A percentile compares a stretch with the other conserved stretches of the same genome.
phyloP scores from a whole-genome alignment of 2,888 invertebrate genomes.

The Limnephilus marmoratus region DNA sequence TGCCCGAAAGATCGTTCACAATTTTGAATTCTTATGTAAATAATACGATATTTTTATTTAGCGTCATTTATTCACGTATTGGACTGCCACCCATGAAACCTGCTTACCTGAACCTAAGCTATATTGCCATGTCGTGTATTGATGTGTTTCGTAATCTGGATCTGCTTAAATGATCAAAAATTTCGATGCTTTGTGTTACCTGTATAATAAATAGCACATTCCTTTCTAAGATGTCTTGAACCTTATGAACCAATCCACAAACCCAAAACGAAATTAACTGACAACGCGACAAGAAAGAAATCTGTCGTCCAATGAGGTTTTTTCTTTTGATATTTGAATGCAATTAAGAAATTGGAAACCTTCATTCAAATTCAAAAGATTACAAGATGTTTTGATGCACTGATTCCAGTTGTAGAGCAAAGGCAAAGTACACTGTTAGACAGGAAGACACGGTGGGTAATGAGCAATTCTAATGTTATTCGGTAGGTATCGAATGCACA shows the following conservation, averaged over 20 bases:
- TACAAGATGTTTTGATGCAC: not conserved
- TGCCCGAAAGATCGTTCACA: not conserved
- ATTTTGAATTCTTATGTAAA: not conserved
- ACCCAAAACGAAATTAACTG: not conserved
- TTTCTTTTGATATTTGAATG: too few relatives aligned
- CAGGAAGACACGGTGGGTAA: not conserved
- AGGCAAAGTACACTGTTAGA: not conserved
- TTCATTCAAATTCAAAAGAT: not conserved
- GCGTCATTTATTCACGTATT: not conserved
- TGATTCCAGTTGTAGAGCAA: not conserved
- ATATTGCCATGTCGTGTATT: not conserved
- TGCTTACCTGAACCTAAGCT: not conserved
- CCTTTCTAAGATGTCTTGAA: not conserved
- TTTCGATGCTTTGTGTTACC: not conserved
- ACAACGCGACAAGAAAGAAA: not conserved
- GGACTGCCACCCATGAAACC: not conserved
- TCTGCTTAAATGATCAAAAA: not conserved
- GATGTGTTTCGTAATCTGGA: not conserved
- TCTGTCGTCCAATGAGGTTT: too few relatives aligned
- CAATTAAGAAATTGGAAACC: too few relatives aligned
- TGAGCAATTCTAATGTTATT: slow-evolving; percentile 16
- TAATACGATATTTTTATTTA: not conserved
- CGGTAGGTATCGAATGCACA: not conserved
- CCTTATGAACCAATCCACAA: not conserved
- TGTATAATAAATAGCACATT: not conserved